Conservation (phyloP, 2,888 invertebrate species). For the Nomada flava region DNA sequence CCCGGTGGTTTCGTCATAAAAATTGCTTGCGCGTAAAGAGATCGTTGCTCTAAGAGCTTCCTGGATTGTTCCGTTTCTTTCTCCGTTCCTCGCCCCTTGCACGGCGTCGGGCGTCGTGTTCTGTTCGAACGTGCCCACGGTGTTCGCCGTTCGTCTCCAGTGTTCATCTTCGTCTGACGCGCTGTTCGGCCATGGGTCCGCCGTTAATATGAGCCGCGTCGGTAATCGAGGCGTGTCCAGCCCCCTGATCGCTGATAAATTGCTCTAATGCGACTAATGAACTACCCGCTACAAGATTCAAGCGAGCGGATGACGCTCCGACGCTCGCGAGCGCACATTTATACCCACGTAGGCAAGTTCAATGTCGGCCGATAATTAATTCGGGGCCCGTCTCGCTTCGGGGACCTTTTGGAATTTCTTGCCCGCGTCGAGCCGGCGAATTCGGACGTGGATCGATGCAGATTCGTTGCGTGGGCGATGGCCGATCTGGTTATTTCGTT, state of each 20-base stretch:
- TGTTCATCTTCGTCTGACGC: slow-evolving; percentile 8
- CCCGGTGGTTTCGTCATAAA: slow-evolving; percentile 82
- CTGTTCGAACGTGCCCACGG: neutral
- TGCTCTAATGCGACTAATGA: slow-evolving; percentile 70
- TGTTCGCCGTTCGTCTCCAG: neutral
- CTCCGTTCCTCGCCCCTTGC: neutral
- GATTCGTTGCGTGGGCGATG: slow-evolving; percentile 46
- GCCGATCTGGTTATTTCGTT: neutral
- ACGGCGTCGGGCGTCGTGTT: neutral
- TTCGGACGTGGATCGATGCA: slow-evolving; percentile 37
- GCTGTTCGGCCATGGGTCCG: slow-evolving; percentile 16
- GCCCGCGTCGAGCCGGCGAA: slow-evolving; percentile 36
- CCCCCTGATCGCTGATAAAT: slow-evolving; percentile 69
- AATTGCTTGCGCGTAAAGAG: slow-evolving; percentile 84
- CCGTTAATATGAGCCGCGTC: slow-evolving; percentile 49
- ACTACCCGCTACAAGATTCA: slow-evolving; percentile 53
- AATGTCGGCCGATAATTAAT: slow-evolving; percentile 54
- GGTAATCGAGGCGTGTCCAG: slow-evolving; percentile 69
- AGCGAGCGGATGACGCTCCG: slow-evolving; percentile 7
- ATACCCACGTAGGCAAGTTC: slow-evolving; percentile 37
- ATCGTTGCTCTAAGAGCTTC: slow-evolving; percentile 81
- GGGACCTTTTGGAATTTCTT: slow-evolving; percentile 53
- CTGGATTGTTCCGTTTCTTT: slow-evolving; percentile 75
- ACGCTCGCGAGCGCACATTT: neutral
- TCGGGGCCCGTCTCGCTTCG: slow-evolving; percentile 55